These are phyloP conservation scores for Paedocypris sp. DNA, from an alignment of 2,113 vertebrate species.

Conservation along the genomic window DNA sequence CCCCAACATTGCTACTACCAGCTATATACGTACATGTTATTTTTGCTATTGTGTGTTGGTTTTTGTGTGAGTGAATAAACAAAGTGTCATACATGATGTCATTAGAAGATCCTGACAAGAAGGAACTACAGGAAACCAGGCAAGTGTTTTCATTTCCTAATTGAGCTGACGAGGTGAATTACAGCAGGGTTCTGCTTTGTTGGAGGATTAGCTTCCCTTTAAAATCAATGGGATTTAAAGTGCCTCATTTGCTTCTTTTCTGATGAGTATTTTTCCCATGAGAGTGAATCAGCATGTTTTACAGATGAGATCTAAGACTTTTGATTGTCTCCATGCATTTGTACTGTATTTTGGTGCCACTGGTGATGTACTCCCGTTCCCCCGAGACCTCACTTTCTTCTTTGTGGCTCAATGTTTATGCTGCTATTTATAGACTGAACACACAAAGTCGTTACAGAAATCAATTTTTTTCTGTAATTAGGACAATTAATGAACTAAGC, in stretches of 20 bases:
- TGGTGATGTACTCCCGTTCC: background rate
- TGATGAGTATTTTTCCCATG: conserved; percentile 32
- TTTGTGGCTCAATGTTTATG: background rate
- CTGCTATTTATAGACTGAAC: background rate
- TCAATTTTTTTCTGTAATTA: no score
- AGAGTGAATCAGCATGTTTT: conserved; percentile 51
- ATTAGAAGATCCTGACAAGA: conserved; percentile 16
- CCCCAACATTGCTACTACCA: no score
- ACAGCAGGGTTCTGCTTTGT: conserved; percentile 37
- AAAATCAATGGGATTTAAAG: conserved; percentile 54
- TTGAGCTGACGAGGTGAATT: conserved; percentile 60
- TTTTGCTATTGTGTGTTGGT: no score
- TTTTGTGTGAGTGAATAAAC: no score
- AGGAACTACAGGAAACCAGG: conserved; percentile 39
- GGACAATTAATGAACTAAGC: no score
- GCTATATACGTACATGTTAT: no score
- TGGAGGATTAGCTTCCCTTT: conserved; percentile 43
- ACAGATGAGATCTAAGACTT: conserved; percentile 22
- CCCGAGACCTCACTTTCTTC: background rate
- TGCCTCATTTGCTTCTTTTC: conserved; percentile 31
- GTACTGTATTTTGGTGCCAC: background rate
- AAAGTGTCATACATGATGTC: no score
- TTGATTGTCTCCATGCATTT: conserved; percentile 10
- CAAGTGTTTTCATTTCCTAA: conserved; percentile 56
- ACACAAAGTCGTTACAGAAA: no score